phyloP scores from a whole-genome alignment of 2,888 invertebrate species.

The Philonicus albiceps region DNA sequence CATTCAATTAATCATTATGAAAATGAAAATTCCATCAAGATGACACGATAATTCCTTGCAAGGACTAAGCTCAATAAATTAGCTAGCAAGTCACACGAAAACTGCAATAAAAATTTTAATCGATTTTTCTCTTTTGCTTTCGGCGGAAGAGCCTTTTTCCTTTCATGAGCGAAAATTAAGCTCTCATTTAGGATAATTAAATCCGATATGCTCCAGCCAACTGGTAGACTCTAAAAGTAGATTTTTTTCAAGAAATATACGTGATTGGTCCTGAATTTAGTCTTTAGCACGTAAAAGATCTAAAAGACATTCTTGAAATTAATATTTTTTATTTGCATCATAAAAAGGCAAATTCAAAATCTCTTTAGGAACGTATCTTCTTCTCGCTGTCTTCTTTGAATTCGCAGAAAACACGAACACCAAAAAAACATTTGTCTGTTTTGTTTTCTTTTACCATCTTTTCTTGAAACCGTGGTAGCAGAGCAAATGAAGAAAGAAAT shows the following conservation, averaged over 20 bases:
- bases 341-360: not conserved
- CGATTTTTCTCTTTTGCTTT: not conserved
- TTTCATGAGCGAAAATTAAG: not conserved
- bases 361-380: not conserved
- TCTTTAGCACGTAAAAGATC: not conserved
- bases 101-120: not conserved
- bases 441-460: not conserved
- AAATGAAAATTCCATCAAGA: not conserved
- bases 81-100: not conserved
- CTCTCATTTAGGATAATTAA: not conserved
- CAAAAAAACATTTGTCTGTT: not conserved
- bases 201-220: not conserved
- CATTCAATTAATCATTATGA: not conserved
- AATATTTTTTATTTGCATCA: not conserved
- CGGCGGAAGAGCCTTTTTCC: not conserved
- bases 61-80: not conserved
- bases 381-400: not conserved
- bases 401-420: not conserved
- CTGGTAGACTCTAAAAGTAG: not conserved
- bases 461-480: not conserved
- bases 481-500: not conserved
- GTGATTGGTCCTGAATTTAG: not conserved
- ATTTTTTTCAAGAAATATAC: not conserved
- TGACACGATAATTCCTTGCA: not conserved
- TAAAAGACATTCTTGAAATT: not conserved